Percentiles rank a stretch among this genome's conserved stretches.
Conservation (phyloP, 2,113 vertebrate genomes). For the Nothocercus nigrocapillus region DNA sequence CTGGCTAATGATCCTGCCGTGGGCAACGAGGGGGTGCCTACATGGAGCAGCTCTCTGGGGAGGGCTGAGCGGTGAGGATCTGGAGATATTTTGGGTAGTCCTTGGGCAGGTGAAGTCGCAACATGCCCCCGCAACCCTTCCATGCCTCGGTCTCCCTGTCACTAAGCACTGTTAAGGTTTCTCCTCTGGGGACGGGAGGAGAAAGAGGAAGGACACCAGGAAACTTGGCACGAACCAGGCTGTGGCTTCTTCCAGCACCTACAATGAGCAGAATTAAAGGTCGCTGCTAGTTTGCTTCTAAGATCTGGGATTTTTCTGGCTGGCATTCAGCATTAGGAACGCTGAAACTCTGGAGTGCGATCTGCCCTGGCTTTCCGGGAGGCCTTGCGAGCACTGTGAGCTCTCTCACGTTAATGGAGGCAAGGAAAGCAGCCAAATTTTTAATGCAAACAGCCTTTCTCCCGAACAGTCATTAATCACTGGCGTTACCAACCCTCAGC, state of each 20-base stretch:
- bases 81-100: not conserved
- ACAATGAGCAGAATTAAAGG: not conserved
- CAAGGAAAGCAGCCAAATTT: not conserved
- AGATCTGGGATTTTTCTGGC: conserved; percentile 10
- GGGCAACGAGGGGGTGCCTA: no score
- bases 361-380: not conserved
- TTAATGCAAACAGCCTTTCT: not conserved
- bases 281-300: fast-evolving
- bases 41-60: not conserved
- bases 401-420: not conserved
- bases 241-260: not conserved
- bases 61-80: not conserved
- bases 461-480: not conserved
- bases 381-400: not conserved
- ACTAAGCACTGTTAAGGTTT: not conserved
- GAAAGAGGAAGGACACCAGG: not conserved
- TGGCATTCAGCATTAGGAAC: not conserved
- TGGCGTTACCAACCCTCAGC: not conserved
- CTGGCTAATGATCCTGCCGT: no score
- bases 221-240: fast-evolving
- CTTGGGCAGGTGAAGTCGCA: not conserved
- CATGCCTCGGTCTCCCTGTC: fast-evolving
- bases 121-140: no score
- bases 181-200: not conserved
- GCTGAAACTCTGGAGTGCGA: not conserved